Base-by-base conservation (phyloP, 2,888 invertebrate species). In the Entomobrya proxima region DNA sequence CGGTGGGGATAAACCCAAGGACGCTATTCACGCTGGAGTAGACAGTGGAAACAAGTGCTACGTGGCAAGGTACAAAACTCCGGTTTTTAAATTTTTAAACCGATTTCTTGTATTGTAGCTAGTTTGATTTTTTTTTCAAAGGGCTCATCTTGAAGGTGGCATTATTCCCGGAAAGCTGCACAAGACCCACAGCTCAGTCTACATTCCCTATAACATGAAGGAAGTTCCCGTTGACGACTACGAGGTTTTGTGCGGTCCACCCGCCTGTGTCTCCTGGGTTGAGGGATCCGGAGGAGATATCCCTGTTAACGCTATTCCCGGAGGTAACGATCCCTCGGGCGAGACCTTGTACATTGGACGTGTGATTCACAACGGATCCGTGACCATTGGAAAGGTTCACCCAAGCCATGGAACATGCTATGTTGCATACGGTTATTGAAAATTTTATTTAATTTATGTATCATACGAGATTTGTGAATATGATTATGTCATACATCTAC, bases 301-400 rank as follows among this genome's bases (percentile, higher is more conserved):
- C 30, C 88, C 88, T 0, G 32, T 13, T 0, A 44, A 87, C 40
- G 86, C 88, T 5, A 52, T 89, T n/a, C 69, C n/a, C 13, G 88
- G 88, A 24, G 88, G 88, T 27, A 24, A 76, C 0, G 88, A 88
- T 18, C 67, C 82, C 11, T 47, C 58, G 27, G 88, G 88, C 13
- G 88, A 88, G 32, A 82, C 69, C 0, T 35, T 79, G 37, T 89
- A 88, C 80, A 89, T 89, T 61, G 89, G 89, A 52, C 74, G 89
- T 3, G 87, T 83, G 2, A 82, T 87, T 13, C 85, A 86, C n/a
- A 47, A 82, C 11, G 88, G 88, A 47, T 85, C 86, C 32, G 87
- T 88, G 0, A 88, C 88, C 3, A 83, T 88, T 13, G 87, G 88
- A 30, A 88, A 88, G 47, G 85, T 89, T 47, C 89, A 89, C 50